Conservation (phyloP, 2,888 invertebrate species). For the Blomia tropicalis region DNA sequence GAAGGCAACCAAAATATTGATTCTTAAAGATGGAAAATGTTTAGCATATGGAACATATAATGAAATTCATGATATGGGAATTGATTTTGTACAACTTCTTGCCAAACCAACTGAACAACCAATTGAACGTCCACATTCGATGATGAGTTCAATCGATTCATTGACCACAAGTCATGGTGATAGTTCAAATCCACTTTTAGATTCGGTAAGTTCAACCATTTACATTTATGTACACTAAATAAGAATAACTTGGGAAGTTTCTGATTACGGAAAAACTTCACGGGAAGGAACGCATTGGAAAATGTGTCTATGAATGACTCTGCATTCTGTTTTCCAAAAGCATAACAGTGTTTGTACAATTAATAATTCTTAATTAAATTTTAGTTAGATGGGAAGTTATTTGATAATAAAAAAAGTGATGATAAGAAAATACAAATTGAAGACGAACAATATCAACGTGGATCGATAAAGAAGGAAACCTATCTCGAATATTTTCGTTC, state of each 20-base stretch:
- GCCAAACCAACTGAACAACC: neutral
- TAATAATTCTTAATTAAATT: too few species aligned
- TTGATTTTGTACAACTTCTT: constrained; percentile 27
- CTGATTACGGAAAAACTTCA: too few species aligned
- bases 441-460: neutral
- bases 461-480: constrained; percentile 28
- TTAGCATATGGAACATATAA: constrained; percentile 28
- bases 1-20: constrained; percentile 36
- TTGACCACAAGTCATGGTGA: neutral
- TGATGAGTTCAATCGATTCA: neutral
- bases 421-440: neutral
- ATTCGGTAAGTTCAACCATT: too few species aligned
- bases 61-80: constrained; percentile 26
- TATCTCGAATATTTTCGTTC: constrained; percentile 37
- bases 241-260: too few species aligned
- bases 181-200: too few species aligned
- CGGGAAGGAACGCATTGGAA: too few species aligned
- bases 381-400: too few species aligned
- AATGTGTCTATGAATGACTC: too few species aligned
- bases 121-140: neutral
- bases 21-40: constrained; percentile 34
- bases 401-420: too few species aligned
- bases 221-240: too few species aligned
- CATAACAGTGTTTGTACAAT: too few species aligned
- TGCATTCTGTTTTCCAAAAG: too few species aligned